Base-by-base conservation (phyloP, 2,797 vertebrate genomes). In the Notamacropus eugenii region DNA sequence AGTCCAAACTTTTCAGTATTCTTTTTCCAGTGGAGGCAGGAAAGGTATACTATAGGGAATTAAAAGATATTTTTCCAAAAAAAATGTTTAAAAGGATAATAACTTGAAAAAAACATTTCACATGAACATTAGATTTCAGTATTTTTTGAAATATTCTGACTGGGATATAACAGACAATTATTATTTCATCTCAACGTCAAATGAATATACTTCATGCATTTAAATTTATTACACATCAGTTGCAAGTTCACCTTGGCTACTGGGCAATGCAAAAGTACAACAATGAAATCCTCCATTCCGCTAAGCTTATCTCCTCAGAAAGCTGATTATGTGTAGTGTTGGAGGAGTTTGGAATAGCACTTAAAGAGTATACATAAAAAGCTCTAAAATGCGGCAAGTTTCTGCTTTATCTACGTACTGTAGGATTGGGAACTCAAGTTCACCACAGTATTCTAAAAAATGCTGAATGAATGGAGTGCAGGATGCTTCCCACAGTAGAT, bases 311-410 rank as follows among this genome's bases (percentile, higher is more conserved):
- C 90, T 92, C 67, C 74, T 96, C 59, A 92, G 94, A 87, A 91
- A 96, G 55, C 59, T 91, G 74, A 62, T 34, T n/a, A 29, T 54
- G 55, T 5, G 82, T 54, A 74, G 54, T 94, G 95, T 59, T 58
- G 95, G 96, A 97, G 98, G 98, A 97, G 97, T 97, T 97, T 96
- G 97, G 95, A 97, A 98, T 91, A 98, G 97, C 97, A 98, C 98
- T 98, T 98, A 98, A 97, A 98, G 96, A 55, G 97, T 96, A 96
- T 94, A 96, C 97, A 97, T 40, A 97, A 98, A 58, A 98, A 97
- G 97, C 96, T 97, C 94, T 93, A 98, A 97, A 98, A 98, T 96
- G 98, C 34, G 92, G 91, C 95, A 96, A 95, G 97, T 97, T 98
- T 98, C 96, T 74, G 97, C 92, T 97, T 97, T 96, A 92, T 57